Evolutionary conservation across 2,888 invertebrate genomes (phyloP), one percentile per base, ranked within the genome.

Genomic region (Nipponacmea schrenckii): DNA sequence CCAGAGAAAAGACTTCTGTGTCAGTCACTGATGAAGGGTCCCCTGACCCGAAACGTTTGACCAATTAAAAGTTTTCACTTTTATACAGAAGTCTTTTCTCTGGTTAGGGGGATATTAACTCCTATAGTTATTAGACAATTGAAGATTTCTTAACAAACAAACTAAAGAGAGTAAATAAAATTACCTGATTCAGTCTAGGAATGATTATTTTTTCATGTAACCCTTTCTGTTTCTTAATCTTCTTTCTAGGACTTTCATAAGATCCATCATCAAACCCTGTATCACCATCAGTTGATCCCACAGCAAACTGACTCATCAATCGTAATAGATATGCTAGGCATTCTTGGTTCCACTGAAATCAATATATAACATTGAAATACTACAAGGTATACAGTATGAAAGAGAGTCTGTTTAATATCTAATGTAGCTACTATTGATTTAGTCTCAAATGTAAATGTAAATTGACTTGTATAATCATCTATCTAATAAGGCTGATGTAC

Each of bases 261-360:
- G 82, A 79, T 67, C 83, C 81, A 77, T 86, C 87, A 73, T 86
- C 86, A 64, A 80, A 80, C 2, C 81, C 80, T 44, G 81, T 81
- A 64, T 84, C 85, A 8, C 81, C 75, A 75, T 87, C 86, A 7
- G 83, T 80, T 24, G 80, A 83, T 56, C 84, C 91, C 14, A 96
- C 94, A 0, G 96, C 96, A 69, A 97, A 92, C 76, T 96, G 93
- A 88, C 95, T 96, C 12, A 97, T 90, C 77, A 96, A 92, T 84
- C 96, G 94, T 69, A 97, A 88, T 14, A 97, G 90, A 78, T 95
- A 93, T 4, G 96, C 96, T 44, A 97, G 90, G 84, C 96, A 97
- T 87, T 97, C 97, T 87, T 96, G 96, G 70, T 96, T 93, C 97
- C 97, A 97, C 90, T 97, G 79, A 45, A 78, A 76, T 68, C 69